Base-by-base conservation (phyloP, 1,140 invertebrate genomes). In the Cylas formicarius region DNA sequence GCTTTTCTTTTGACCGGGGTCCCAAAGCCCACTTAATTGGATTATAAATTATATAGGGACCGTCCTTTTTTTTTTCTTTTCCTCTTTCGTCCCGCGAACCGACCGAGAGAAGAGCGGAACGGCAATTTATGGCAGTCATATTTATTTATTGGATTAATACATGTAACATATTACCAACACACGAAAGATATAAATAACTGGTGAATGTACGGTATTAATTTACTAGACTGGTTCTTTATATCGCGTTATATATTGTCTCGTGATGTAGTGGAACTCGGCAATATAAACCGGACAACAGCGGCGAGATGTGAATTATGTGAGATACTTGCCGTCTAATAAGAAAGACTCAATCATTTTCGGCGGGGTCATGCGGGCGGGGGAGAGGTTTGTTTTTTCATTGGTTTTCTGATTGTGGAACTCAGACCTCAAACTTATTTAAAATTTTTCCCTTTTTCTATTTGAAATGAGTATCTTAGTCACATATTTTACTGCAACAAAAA, bases 71-170 rank as follows among this genome's bases (percentile, higher is more conserved):
- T 48, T 35, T 33, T 31, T 45, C 38, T 47, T 50, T 55, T 48
- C 42, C 37, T 52, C 48, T 35, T 50, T 47, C 48, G 32, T 45
- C 44, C 44, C 42, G 47, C 48, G 42, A 48, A 55, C 45, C 36
- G 41, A 49, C 50, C 36, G 46, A 47, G 54, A 60, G n/a, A n/a
- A n/a, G n/a, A n/a, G n/a, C n/a, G n/a, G n/a, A n/a, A n/a, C n/a
- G n/a, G n/a, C n/a, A 55, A 65, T 65, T 65, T 65, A 65, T 65
- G 57, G 56, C 58, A 53, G 58, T 61, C 63, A 61, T 65, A 63
- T 65, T 65, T 65, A 65, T 65, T 65, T 65, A 65, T 65, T 65
- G 63, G 63, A 65, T 65, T 65, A 65, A 65, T 65, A 63, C 63
- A 61, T 62, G 63, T 65, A 65, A 63, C 63, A 62, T 65, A 65